Evolutionary conservation across 2,113 vertebrate genomes (phyloP).

Genomic region (Myotis davidii): DNA sequence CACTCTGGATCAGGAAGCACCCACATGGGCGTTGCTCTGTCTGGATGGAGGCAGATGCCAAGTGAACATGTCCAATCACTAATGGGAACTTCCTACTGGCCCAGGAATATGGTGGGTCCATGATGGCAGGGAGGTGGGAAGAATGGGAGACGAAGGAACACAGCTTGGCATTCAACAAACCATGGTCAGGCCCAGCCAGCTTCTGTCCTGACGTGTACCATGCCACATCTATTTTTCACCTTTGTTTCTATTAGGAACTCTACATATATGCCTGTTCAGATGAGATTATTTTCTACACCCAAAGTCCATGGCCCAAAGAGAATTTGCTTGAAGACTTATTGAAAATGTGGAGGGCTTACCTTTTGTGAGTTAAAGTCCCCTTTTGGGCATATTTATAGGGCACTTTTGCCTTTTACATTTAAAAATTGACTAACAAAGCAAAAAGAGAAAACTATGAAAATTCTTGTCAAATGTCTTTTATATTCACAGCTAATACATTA

Average conservation of each 20-base stretch:
- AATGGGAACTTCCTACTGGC: background rate
- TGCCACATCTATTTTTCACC: background rate
- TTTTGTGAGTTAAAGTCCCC: background rate
- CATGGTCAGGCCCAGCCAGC: background rate
- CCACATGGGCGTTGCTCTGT: background rate
- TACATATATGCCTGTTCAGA: background rate
- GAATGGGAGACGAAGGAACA: conserved; percentile 24
- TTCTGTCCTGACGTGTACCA: background rate
- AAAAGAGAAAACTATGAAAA: background rate
- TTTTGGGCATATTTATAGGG: background rate
- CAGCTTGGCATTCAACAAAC: background rate
- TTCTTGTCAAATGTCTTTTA: background rate
- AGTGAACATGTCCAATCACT: conserved; percentile 4
- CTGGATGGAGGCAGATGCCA: background rate
- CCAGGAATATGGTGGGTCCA: background rate
- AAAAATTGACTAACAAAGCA: background rate
- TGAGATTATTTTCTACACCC: conserved; percentile 3
- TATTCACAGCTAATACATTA: background rate
- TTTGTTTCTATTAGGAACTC: background rate
- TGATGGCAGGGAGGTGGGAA: background rate
- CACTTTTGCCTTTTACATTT: background rate
- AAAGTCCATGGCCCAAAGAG: background rate
- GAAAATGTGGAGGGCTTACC: background rate
- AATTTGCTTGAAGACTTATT: background rate
- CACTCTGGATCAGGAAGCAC: conserved; percentile 60